Conservation (phyloP, 1,140 invertebrate species). For the Acromyrmex heyeri region DNA sequence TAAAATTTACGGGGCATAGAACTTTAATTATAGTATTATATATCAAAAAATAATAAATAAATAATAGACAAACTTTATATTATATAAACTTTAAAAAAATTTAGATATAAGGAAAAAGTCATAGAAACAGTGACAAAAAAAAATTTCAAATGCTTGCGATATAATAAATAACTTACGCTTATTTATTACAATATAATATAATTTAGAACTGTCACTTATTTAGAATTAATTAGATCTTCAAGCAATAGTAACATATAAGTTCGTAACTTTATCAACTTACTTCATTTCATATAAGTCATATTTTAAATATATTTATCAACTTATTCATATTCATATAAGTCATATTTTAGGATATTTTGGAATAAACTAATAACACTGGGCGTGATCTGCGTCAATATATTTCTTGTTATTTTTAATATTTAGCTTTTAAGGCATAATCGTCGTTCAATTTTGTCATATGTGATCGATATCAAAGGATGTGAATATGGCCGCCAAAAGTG, state of each 20-base stretch:
- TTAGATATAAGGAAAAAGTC: neutral
- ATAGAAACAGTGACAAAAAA: neutral
- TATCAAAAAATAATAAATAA: neutral
- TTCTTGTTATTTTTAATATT: neutral
- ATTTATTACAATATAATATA: neutral
- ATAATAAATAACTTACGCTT: conserved; percentile 2
- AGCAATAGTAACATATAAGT: neutral
- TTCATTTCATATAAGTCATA: neutral
- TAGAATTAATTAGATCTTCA: neutral
- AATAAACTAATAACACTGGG: neutral
- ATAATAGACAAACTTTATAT: neutral
- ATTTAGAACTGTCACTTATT: neutral
- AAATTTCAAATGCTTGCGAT: neutral
- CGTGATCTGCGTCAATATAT: neutral
- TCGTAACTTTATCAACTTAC: neutral
- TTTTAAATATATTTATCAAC: neutral
- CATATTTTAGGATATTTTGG: neutral
- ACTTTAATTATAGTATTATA: neutral
- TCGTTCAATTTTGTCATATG: neutral
- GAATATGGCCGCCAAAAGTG: conserved; percentile 10
- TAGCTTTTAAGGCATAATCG: neutral
- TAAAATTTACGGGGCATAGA: neutral
- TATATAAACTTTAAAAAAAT: neutral
- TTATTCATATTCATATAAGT: neutral
- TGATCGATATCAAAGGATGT: conserved; percentile 44